A percentile compares a stretch with the other conserved stretches of the same genome.
These are phyloP conservation scores for Latrodectus elegans DNA, from an alignment of 2,888 invertebrate genomes.

Conservation along the genomic window DNA sequence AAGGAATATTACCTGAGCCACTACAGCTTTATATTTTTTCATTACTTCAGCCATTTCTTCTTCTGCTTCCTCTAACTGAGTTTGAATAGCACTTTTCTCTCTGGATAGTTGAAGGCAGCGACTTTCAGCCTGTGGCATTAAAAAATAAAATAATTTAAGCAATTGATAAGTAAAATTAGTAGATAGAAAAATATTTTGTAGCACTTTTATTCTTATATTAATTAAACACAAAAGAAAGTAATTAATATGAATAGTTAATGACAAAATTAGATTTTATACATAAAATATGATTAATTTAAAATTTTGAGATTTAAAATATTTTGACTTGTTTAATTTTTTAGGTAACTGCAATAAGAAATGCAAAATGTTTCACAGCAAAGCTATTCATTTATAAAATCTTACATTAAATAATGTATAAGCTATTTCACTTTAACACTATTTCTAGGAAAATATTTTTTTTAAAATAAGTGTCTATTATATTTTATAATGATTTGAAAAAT, in stretches of 20 bases:
- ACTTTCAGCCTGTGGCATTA: constrained; percentile 80
- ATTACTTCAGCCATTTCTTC: constrained; percentile 92
- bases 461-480: too few species aligned
- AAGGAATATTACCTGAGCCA: constrained; percentile 82
- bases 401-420: too few species aligned
- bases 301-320: too few species aligned
- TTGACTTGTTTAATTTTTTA: too few species aligned
- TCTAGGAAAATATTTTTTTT: too few species aligned
- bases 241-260: neutral
- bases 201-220: neutral
- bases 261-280: too few species aligned
- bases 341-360: too few species aligned
- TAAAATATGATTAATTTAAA: too few species aligned
- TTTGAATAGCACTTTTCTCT: constrained; percentile 87
- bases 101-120: constrained; percentile 82
- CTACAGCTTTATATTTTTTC: constrained; percentile 93
- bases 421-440: too few species aligned
- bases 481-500: too few species aligned
- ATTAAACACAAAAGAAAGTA: neutral
- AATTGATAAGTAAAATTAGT: neutral
- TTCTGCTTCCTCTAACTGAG: constrained; percentile 93
- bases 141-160: neutral
- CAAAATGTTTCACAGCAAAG: too few species aligned
- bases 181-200: neutral
- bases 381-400: too few species aligned